These are phyloP conservation scores for Corvus moneduloides DNA, from an alignment of 2,113 vertebrate species.

Conservation along the genomic window DNA sequence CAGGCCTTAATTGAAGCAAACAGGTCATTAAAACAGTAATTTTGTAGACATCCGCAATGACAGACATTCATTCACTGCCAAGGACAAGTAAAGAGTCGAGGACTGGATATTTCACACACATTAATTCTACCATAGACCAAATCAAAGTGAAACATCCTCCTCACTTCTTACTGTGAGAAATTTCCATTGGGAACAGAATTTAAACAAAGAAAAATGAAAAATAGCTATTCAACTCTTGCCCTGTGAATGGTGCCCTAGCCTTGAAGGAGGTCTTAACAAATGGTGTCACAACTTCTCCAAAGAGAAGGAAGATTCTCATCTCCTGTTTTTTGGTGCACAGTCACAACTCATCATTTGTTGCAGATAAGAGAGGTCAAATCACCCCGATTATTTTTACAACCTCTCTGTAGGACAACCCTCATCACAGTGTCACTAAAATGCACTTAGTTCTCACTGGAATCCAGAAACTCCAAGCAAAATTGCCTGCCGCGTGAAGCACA, in stretches of 20 bases:
- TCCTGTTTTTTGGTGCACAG: neutral
- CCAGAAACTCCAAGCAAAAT: neutral
- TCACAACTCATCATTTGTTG: neutral
- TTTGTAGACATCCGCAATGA: constrained; percentile 54
- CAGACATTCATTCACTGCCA: constrained; percentile 62
- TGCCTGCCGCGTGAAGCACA: neutral
- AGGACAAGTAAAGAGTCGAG: constrained; percentile 47
- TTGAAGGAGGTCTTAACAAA: neutral
- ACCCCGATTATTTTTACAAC: neutral
- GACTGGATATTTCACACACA: constrained; percentile 3
- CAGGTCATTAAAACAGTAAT: constrained; percentile 68
- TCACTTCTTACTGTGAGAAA: neutral
- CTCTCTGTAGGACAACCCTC: neutral
- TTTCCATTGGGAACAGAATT: constrained; percentile 6
- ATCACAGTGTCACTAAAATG: neutral
- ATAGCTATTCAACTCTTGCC: neutral
- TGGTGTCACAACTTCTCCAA: neutral
- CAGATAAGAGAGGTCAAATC: neutral
- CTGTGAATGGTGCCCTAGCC: neutral
- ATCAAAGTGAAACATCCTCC: constrained; percentile 30
- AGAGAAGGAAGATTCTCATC: neutral
- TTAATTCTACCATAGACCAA: constrained; percentile 17
- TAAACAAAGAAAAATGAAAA: constrained; percentile 6
- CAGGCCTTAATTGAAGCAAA: constrained; percentile 65
- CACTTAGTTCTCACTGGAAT: neutral